phyloP scores from a whole-genome alignment of 2,113 vertebrate genomes.

The Sceloporus undulatus region DNA sequence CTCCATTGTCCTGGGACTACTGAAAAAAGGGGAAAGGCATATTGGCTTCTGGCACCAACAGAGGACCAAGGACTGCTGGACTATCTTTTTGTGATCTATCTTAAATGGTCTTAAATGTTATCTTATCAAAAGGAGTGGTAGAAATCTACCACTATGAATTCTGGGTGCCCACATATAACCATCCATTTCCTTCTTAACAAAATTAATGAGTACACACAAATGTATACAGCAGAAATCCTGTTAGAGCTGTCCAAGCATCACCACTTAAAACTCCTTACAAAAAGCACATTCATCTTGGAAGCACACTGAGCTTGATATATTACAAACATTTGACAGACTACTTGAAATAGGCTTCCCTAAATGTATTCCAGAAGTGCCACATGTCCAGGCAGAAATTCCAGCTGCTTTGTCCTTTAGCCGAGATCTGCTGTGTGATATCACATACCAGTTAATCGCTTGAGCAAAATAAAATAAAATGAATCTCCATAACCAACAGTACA shows the following conservation, averaged over 20 bases:
- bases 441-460: too few relatives aligned
- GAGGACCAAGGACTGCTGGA: neutral
- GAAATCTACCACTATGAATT: neutral
- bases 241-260: neutral
- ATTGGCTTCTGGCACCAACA: neutral
- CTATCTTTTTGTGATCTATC: neutral
- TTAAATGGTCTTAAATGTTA: neutral
- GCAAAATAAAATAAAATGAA: neutral
- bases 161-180: neutral
- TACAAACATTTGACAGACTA: neutral
- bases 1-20: neutral
- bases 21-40: neutral
- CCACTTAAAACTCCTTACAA: neutral
- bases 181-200: neutral
- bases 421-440: neutral
- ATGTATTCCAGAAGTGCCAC: neutral
- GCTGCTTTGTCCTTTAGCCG: neutral
- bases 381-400: neutral
- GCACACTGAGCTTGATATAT: neutral
- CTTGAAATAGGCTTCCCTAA: neutral
- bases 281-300: neutral
- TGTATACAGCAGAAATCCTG: neutral
- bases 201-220: neutral
- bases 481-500: neutral
- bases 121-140: neutral